These are phyloP conservation scores for Ptilorrhoa leucosticta DNA, from an alignment of 2,113 vertebrate species.

Conservation along the genomic window DNA sequence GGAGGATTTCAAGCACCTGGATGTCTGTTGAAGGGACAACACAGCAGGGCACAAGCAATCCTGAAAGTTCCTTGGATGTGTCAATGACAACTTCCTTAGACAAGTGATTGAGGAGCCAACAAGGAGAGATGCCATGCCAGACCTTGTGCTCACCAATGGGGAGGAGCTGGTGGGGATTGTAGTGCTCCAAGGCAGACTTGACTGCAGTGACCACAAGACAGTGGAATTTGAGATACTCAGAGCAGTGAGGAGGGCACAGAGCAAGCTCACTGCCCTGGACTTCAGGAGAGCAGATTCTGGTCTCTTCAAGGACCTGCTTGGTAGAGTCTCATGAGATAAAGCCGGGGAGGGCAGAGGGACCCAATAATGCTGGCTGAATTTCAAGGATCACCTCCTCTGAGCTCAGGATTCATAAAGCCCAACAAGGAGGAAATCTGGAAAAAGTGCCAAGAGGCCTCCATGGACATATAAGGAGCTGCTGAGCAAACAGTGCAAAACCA, in stretches of 20 bases:
- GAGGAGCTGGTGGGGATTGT: neutral
- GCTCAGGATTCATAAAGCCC: neutral
- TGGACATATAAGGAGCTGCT: neutral
- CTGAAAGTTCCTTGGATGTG: neutral
- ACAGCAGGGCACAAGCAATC: neutral
- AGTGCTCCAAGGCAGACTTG: neutral
- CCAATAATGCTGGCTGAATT: neutral
- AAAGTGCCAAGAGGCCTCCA: neutral
- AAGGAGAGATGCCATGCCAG: neutral
- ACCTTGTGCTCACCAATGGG: neutral
- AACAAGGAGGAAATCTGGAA: neutral
- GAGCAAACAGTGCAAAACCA: neutral
- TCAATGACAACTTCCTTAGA: neutral
- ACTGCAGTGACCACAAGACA: neutral
- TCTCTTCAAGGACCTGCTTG: neutral
- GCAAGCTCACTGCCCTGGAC: neutral
- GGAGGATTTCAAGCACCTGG: neutral
- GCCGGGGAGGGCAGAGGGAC: neutral
- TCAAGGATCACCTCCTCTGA: neutral
- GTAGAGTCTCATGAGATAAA: neutral
- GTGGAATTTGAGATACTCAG: neutral
- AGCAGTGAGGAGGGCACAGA: neutral
- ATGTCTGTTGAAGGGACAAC: neutral
- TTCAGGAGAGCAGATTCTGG: neutral
- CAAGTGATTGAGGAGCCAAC: neutral